phyloP scores from a whole-genome alignment of 2,797 vertebrate genomes.

The Fistularia commersonii region DNA sequence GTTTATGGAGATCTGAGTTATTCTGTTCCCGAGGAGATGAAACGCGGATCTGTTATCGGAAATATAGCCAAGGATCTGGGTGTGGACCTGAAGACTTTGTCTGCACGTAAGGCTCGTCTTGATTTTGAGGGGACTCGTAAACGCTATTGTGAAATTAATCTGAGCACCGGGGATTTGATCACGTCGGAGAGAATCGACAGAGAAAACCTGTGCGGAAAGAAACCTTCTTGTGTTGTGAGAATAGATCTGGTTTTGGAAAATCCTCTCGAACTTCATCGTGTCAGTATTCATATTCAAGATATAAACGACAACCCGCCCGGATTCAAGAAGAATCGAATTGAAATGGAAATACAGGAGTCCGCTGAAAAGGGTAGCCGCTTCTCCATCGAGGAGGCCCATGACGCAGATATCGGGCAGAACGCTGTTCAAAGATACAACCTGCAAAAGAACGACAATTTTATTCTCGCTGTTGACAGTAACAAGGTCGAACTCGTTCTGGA shows the following conservation, averaged over 20 bases:
- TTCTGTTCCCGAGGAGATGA: conserved; percentile 47
- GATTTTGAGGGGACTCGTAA: conserved; percentile 14
- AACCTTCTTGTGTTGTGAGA: conserved; percentile 46
- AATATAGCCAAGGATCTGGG: conserved; percentile 54
- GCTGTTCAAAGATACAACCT: conserved; percentile 62
- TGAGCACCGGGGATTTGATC: conserved; percentile 28
- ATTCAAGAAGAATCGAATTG: conserved; percentile 51
- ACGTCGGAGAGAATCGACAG: conserved; percentile 45
- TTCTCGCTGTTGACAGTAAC: conserved; percentile 37
- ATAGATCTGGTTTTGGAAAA: conserved; percentile 56
- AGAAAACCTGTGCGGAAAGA: conserved; percentile 64
- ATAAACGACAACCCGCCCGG: conserved; percentile 75
- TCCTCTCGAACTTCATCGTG: conserved; percentile 49
- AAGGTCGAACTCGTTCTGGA: conserved; percentile 53
- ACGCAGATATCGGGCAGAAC: conserved; percentile 62
- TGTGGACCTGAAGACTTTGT: conserved; percentile 13
- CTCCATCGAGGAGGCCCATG: conserved; percentile 58
- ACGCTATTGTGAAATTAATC: conserved; percentile 31
- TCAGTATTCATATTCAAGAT: conserved; percentile 62
- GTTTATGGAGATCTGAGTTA: conserved; percentile 40
- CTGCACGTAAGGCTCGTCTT: conserved; percentile 30
- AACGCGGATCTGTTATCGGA: conserved; percentile 51
- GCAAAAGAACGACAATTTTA: conserved; percentile 41
- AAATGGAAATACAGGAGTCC: conserved; percentile 16
- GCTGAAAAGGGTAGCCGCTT: background rate